phyloP scores from a whole-genome alignment of 1,140 invertebrate species.

The Drosophila paulistorum region DNA sequence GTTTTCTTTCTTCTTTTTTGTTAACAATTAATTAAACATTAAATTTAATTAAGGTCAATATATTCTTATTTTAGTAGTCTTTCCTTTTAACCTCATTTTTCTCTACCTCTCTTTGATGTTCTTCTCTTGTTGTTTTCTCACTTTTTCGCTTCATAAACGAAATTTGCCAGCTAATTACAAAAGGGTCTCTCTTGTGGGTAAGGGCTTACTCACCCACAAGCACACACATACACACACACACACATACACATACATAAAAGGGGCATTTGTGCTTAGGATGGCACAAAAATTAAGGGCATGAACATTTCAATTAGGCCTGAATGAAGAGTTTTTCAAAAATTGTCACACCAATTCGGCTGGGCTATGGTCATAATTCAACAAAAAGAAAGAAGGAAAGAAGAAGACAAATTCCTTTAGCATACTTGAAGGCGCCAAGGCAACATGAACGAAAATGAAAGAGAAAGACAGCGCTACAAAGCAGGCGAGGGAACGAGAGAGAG shows the following conservation, averaged over 20 bases:
- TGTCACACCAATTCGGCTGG: slow-evolving; percentile 19
- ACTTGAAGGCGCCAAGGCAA: slow-evolving; percentile 66
- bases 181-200: slow-evolving; percentile 38
- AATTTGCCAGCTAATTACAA: slow-evolving; percentile 45
- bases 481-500: not conserved
- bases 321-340: slow-evolving; percentile 5
- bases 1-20: slow-evolving; percentile 13
- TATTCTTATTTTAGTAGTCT: slow-evolving; percentile 16
- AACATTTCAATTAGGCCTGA: slow-evolving; percentile 50
- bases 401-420: slow-evolving; percentile 29
- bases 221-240: slow-evolving; percentile 5
- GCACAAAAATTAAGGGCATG: slow-evolving; percentile 31
- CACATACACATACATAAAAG: slow-evolving; percentile 19
- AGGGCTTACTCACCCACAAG: slow-evolving; percentile 7
- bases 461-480: not conserved
- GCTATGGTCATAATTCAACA: slow-evolving; percentile 37
- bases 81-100: not conserved
- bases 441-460: slow-evolving; percentile 27
- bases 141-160: slow-evolving; percentile 11
- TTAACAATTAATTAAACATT: slow-evolving; percentile 73
- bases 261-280: slow-evolving; percentile 46
- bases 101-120: not conserved
- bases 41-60: slow-evolving; percentile 68
- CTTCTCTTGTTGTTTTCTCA: slow-evolving; percentile 4
- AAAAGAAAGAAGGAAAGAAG: not conserved